A percentile compares a stretch with the other conserved stretches of the same genome.
phyloP scores from a whole-genome alignment of 1,140 invertebrate genomes.

The Centruroides sculpturatus region DNA sequence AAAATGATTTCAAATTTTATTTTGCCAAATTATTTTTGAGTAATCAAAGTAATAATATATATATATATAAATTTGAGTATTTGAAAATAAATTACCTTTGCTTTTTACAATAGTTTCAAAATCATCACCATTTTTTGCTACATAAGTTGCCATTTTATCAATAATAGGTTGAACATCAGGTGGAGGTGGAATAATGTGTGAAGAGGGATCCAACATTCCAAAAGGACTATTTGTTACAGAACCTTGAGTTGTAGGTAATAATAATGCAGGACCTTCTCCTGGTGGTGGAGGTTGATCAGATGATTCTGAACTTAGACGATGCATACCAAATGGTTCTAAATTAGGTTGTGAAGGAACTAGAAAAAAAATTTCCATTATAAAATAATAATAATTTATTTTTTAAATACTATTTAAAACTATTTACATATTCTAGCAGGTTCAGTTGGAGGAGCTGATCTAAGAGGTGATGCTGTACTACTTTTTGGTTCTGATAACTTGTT shows the following conservation, averaged over 20 bases:
- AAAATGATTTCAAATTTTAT: too few relatives aligned
- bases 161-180: constrained; percentile 71
- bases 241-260: background rate
- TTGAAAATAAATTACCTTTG: constrained; percentile 40
- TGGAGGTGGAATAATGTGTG: constrained; percentile 41
- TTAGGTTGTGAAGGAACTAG: too few relatives aligned
- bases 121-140: constrained; percentile 80
- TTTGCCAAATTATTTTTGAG: constrained; percentile 2
- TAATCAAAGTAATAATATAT: background rate
- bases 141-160: constrained; percentile 90
- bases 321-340: too few relatives aligned
- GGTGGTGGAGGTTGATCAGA: background rate
- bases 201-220: background rate
- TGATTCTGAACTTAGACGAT: background rate
- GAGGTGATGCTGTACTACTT: background rate
- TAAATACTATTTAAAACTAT: too few relatives aligned
- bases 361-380: too few relatives aligned
- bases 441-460: background rate
- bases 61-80: background rate
- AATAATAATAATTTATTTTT: too few relatives aligned
- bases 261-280: background rate
- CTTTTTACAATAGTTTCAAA: constrained; percentile 77
- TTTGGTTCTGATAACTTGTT: constrained; percentile 9
- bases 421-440: too few relatives aligned
- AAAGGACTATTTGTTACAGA: background rate